phyloP scores from a whole-genome alignment of 2,797 vertebrate genomes.

The Pagetopsis macropterus region DNA sequence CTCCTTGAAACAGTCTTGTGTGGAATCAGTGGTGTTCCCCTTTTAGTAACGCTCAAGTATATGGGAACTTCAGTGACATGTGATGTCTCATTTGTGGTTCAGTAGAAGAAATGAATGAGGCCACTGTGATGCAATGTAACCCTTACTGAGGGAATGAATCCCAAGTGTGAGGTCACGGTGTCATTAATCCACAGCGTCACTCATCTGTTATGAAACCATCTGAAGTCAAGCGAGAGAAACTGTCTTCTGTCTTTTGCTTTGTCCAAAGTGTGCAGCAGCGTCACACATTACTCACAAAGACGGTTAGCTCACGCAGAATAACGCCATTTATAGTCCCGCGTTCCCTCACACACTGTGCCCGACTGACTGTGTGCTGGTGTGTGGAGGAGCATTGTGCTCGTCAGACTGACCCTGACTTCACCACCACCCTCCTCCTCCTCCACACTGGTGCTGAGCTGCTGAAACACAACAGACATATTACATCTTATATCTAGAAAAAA shows the following conservation, averaged over 20 bases:
- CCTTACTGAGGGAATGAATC: neutral
- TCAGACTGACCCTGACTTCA: slow-evolving; percentile 60
- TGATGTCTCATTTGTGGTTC: slow-evolving; percentile 7
- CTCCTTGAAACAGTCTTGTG: too few species aligned
- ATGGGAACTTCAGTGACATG: neutral
- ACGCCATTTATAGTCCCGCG: slow-evolving; percentile 10
- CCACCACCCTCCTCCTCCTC: neutral
- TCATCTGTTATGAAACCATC: neutral
- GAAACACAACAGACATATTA: neutral
- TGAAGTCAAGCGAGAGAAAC: neutral
- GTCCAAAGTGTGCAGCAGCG: slow-evolving; percentile 12
- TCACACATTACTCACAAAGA: neutral
- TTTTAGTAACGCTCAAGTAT: neutral
- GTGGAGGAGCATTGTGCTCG: slow-evolving; percentile 48
- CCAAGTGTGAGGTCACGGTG: slow-evolving; percentile 33
- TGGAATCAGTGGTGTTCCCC: neutral
- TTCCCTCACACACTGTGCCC: slow-evolving; percentile 5
- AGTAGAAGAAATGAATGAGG: neutral
- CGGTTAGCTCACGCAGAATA: slow-evolving; percentile 16
- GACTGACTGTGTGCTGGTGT: slow-evolving; percentile 10
- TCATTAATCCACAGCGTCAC: slow-evolving; percentile 22
- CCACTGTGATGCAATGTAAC: neutral
- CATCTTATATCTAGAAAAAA: neutral
- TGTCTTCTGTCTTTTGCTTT: neutral
- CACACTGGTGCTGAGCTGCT: neutral